Base-by-base conservation (phyloP, 2,888 invertebrate species). In the Nemoura dubitans region DNA sequence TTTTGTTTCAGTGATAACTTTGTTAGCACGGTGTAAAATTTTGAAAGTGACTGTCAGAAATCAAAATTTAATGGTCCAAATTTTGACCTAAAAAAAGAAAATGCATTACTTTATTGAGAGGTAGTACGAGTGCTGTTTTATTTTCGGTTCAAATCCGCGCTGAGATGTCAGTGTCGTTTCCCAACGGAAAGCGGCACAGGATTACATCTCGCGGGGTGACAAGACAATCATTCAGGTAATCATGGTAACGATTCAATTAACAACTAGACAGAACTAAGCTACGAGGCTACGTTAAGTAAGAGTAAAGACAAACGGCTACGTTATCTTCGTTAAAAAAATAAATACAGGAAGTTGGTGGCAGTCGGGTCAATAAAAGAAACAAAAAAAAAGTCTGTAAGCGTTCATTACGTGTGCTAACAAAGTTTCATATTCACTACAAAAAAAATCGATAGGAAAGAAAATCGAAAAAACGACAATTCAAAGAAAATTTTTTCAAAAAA, bases 341-440 rank as follows among this genome's bases (percentile, higher is more conserved):
- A 81, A 81, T 84, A 59, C 59, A 76, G 84, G 84, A 84, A 5
- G 28, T 27, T 76, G 84, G 59, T 59, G 76, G 27, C 27, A 76
- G 84, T 59, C 59, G 59, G 30, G n/a, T 3, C 43, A 76, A 84
- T 25, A 84, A 84, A 84, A 84, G 43, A 84, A 84, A 84, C 28
- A 81, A 78, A n/a, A 83, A 28, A 82, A 82, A 82, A 36, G 30
- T 59, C 59, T 59, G 59, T 59, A 83, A 36, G 10, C 27, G 84
- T 84, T 59, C 7, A 26, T 27, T 43, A 84, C 59, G 83, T 76
- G 84, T 84, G 84, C 84, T 84, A 84, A 84, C 43, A 84, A 84
- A 84, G 84, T 29, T 84, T 76, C 84, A 76, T 28, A 16, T 84
- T 84, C 43, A 84, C 84, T 84, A 84, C 84, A 84, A 76, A 28